These are phyloP conservation scores for Neotoxoptera formosana DNA, from an alignment of 1,140 invertebrate genomes.

Conservation along the genomic window DNA sequence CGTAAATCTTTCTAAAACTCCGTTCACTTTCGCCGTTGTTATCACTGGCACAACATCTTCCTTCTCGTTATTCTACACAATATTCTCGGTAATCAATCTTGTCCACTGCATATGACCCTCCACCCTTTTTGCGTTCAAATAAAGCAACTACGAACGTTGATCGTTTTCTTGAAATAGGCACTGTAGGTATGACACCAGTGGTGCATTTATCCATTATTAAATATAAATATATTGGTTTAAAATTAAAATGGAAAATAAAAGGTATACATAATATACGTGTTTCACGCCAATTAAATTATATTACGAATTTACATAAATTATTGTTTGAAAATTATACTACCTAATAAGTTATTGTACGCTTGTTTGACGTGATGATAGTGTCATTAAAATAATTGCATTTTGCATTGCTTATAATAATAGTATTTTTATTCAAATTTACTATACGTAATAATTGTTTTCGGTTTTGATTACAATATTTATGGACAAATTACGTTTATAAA, in stretches of 20 bases:
- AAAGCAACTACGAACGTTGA: not conserved
- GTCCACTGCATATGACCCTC: conserved; percentile 41
- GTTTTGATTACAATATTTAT: not conserved
- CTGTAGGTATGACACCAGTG: not conserved
- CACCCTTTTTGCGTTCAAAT: not conserved
- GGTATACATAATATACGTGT: not conserved
- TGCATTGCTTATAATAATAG: conserved; percentile 26
- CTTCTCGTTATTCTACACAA: not conserved
- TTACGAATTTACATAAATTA: not conserved
- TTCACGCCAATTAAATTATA: not conserved
- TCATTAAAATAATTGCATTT: not conserved
- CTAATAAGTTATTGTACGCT: not conserved
- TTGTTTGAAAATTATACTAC: not conserved
- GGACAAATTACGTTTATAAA: not conserved
- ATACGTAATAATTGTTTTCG: not conserved
- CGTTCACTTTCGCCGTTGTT: not conserved
- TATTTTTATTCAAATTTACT: conserved; percentile 15
- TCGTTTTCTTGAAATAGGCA: not conserved
- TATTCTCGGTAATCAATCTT: conserved; percentile 53
- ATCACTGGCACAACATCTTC: conserved; percentile 34
- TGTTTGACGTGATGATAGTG: not conserved
- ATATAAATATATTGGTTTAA: not conserved
- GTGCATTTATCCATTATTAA: not conserved
- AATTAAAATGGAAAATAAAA: not conserved
- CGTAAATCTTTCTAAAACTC: conserved; percentile 53